A percentile compares a stretch with the other conserved stretches of the same genome.
phyloP scores from a whole-genome alignment of 2,888 invertebrate species.

The Eilema caniola region DNA sequence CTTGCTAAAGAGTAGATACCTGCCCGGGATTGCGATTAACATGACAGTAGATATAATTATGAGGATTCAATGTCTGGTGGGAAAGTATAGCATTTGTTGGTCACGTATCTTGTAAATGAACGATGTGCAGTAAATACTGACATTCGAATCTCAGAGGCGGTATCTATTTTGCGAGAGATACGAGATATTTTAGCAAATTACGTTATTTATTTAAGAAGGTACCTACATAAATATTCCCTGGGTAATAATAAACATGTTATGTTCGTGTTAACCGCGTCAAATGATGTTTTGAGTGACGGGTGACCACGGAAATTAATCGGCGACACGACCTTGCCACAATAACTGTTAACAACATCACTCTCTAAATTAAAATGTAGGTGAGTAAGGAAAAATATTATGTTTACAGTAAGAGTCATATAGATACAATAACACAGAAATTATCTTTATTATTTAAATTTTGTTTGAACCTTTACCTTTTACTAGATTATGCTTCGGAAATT shows the following conservation, averaged over 20 bases:
- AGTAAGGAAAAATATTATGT: constrained; percentile 25
- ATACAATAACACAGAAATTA: neutral
- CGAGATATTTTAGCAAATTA: neutral
- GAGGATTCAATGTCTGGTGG: constrained; percentile 21
- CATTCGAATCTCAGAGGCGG: neutral
- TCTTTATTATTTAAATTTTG: neutral
- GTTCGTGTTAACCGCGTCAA: constrained; percentile 34
- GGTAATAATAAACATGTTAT: constrained; percentile 35
- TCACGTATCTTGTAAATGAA: constrained; percentile 6
- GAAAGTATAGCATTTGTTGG: constrained; percentile 5
- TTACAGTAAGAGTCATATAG: constrained; percentile 10
- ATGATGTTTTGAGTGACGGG: constrained; percentile 47
- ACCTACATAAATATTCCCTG: neutral
- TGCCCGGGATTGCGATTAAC: constrained; percentile 28
- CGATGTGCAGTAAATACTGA: neutral
- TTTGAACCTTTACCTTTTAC: no score
- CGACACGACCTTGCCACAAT: constrained; percentile 51
- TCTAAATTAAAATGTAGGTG: constrained; percentile 39
- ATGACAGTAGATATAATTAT: constrained; percentile 34
- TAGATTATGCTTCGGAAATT: neutral
- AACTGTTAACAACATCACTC: constrained; percentile 48
- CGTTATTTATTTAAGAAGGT: neutral
- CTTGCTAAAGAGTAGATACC: constrained; percentile 40
- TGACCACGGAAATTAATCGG: constrained; percentile 52
- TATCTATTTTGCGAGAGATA: neutral